Conservation (phyloP, 2,113 vertebrate species). For the Phrynosoma platyrhinos region DNA sequence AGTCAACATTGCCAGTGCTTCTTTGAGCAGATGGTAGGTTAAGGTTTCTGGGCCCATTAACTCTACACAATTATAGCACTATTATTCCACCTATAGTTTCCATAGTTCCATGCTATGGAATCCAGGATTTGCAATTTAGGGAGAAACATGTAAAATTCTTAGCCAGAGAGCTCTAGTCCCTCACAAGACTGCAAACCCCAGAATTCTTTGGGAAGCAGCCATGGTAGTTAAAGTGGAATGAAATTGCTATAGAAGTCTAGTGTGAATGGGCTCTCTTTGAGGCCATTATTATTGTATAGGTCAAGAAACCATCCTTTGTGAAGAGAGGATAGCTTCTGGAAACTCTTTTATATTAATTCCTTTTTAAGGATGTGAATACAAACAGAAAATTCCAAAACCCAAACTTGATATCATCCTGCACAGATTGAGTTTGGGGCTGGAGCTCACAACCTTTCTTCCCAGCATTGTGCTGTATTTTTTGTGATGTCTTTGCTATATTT, state of each 20-base stretch:
- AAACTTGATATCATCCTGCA: background rate
- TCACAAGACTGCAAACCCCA: no score
- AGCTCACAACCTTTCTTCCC: no score
- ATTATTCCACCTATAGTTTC: no score
- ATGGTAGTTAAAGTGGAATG: no score
- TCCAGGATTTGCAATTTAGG: no score
- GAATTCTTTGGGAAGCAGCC: no score
- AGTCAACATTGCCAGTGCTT: background rate
- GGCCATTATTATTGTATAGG: background rate
- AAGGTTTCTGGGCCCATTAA: background rate
- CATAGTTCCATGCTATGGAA: no score
- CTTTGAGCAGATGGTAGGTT: background rate
- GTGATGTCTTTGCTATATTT: background rate
- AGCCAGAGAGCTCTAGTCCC: no score
- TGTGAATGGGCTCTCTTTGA: background rate
- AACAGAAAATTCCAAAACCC: background rate
- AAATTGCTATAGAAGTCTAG: no score
- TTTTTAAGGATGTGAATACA: background rate
- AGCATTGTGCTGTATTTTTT: background rate
- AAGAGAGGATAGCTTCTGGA: background rate
- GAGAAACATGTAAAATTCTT: no score
- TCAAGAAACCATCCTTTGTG: background rate
- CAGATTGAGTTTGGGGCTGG: background rate
- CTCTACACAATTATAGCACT: no score
- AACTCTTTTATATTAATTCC: background rate